Conservation (phyloP, 2,797 vertebrate genomes). For the Xenopus petersii region DNA sequence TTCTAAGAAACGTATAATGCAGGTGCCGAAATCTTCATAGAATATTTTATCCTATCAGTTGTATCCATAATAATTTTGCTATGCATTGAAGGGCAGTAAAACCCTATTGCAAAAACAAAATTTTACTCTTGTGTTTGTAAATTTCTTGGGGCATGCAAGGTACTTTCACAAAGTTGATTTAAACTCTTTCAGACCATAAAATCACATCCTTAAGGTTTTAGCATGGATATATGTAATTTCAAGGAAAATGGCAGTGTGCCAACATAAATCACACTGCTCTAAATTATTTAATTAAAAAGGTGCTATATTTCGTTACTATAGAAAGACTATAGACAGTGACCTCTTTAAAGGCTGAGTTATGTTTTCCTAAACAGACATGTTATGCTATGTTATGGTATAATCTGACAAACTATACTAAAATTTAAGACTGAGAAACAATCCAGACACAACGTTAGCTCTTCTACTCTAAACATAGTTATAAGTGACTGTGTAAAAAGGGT, state of each 20-base stretch:
- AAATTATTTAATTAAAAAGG: conserved; percentile 53
- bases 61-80: too few relatives aligned
- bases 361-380: conserved; percentile 33
- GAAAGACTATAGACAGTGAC: conserved; percentile 47
- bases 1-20: too few relatives aligned
- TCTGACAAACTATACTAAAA: conserved; percentile 11
- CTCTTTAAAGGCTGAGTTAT: conserved; percentile 48
- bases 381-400: conserved; percentile 31
- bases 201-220: too few relatives aligned
- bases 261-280: conserved; percentile 59
- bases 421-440: conserved; percentile 22
- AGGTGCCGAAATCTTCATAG: too few relatives aligned
- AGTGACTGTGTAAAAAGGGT: neutral
- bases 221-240: too few relatives aligned
- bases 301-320: conserved; percentile 55
- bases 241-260: conserved; percentile 36
- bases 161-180: too few relatives aligned
- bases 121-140: too few relatives aligned
- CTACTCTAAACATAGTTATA: conserved; percentile 1
- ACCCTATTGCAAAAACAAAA: too few relatives aligned
- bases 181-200: too few relatives aligned
- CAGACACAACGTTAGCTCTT: conserved; percentile 3
- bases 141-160: too few relatives aligned
- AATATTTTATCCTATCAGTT: too few relatives aligned
- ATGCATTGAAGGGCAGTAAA: too few relatives aligned